Base-by-base conservation (phyloP, 2,888 invertebrate genomes). In the Dynastes grantii region DNA sequence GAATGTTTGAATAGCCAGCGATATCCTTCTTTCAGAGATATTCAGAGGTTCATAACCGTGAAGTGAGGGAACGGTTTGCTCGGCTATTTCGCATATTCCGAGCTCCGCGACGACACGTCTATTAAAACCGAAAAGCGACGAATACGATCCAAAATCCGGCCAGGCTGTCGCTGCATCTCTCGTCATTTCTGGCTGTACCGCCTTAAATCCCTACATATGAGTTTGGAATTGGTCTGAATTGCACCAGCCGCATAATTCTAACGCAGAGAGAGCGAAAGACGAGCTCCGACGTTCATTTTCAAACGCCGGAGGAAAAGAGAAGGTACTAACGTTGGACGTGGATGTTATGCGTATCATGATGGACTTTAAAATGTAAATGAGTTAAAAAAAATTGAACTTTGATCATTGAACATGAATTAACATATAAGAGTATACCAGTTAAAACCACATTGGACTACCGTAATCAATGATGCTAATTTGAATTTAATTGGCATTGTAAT, bases 171-270 rank as follows among this genome's bases (percentile, higher is more conserved):
- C 4, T 32, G 71, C 32, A 71, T 71, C 71, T 37, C 37, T 22
- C 40, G 32, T 58, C 71, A 58, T 71, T 55, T 55, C 55, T 58
- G 71, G 71, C 53, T n/a, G 71, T 16, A 58, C 32, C 32, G 71
- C 37, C 58, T 22, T 37, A 71, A 71, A 71, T 71, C 71, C 71
- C 22, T 40, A 37, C 29, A 71, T 71, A 71, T 71, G 71, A 71
- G 58, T 71, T 58, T 37, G 58, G 32, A 71, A 58, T 71, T 51
- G 71, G 68, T 27, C 8, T 22, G 68, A 51, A 68, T 68, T 68
- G 49, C 68, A 13, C 49, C n/a, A 55, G 68, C 22, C 68, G 68
- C 49, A 45, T 32, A 65, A 40, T 32, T 40, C 40, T n/a, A 27
- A 40, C n/a, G 65, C 40, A 22, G 45, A 1, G 29, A 49, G 49